Conservation (phyloP, 1,140 invertebrate genomes). For the Patella vulgata region DNA sequence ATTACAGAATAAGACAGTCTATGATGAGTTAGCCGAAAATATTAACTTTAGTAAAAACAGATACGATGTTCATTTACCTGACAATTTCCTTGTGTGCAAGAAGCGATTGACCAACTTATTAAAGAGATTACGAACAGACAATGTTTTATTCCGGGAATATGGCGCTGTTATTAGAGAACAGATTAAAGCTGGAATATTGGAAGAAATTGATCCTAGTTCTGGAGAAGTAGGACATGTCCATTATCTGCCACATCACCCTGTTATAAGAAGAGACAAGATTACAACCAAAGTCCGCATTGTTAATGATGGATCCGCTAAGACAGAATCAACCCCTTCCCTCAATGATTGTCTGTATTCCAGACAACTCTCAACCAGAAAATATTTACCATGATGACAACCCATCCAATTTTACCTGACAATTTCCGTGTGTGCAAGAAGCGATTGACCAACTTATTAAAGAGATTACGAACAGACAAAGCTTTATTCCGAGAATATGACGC, state of each 20-base stretch:
- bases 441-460: too few relatives aligned
- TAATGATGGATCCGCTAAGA: conserved; percentile 4
- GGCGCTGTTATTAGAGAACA: conserved; percentile 11
- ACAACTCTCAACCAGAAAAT: background rate
- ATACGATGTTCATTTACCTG: conserved; percentile 9
- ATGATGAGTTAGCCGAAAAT: too few relatives aligned
- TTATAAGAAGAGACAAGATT: background rate
- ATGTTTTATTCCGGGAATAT: conserved; percentile 1
- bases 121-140: conserved; percentile 2
- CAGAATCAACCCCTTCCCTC: background rate
- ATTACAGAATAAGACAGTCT: too few relatives aligned
- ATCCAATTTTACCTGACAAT: too few relatives aligned
- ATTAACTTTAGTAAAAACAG: background rate
- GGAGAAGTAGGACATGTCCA: background rate
- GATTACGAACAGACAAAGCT: too few relatives aligned
- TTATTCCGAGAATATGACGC: too few relatives aligned
- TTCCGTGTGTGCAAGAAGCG: too few relatives aligned
- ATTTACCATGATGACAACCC: too few relatives aligned
- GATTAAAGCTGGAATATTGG: conserved; percentile 2
- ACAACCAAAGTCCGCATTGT: too few relatives aligned
- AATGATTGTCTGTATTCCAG: conserved; percentile 9
- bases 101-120: conserved; percentile 4
- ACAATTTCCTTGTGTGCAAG: conserved; percentile 1
- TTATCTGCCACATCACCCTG: conserved; percentile 10
- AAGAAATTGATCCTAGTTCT: background rate